Percentiles rank a stretch among this genome's conserved stretches.
Evolutionary conservation across 2,113 vertebrate genomes (phyloP).

Genomic region (Daphoenositta chrysoptera): DNA sequence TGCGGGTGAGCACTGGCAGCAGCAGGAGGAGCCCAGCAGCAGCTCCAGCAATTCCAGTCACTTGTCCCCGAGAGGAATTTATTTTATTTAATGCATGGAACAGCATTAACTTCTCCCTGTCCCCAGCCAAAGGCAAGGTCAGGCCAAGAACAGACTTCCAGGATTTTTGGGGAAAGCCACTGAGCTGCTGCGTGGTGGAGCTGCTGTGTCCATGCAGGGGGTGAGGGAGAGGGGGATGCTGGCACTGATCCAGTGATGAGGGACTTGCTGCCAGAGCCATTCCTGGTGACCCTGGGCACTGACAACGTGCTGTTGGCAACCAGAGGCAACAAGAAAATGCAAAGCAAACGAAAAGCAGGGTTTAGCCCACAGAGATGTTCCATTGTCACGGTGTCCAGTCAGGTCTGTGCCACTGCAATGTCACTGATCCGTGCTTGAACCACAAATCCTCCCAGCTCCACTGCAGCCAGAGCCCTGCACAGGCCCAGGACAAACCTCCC

Average conservation of each 20-base stretch:
- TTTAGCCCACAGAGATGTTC: not conserved
- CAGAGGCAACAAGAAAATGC: not conserved
- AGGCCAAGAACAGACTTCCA: not conserved
- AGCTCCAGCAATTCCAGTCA: not conserved
- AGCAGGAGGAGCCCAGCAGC: not conserved
- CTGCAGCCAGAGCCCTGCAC: not conserved
- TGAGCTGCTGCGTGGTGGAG: not conserved
- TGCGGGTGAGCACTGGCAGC: fast-evolving
- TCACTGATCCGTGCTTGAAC: not conserved
- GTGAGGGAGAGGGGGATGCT: not conserved
- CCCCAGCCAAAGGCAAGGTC: not conserved
- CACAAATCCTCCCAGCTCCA: not conserved
- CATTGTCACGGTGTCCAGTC: fast-evolving
- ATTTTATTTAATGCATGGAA: not conserved
- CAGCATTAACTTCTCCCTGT: not conserved
- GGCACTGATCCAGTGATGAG: not conserved
- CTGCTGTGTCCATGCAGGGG: not conserved
- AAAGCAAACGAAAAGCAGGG: not conserved
- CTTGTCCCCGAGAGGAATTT: not conserved
- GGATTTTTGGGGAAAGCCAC: not conserved
- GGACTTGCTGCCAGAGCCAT: not conserved
- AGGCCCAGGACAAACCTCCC: not conserved
- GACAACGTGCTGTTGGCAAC: not conserved
- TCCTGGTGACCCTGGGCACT: not conserved
- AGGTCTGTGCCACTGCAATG: not conserved